Base-by-base conservation (phyloP, 2,113 vertebrate species). In the Spea bombifrons region DNA sequence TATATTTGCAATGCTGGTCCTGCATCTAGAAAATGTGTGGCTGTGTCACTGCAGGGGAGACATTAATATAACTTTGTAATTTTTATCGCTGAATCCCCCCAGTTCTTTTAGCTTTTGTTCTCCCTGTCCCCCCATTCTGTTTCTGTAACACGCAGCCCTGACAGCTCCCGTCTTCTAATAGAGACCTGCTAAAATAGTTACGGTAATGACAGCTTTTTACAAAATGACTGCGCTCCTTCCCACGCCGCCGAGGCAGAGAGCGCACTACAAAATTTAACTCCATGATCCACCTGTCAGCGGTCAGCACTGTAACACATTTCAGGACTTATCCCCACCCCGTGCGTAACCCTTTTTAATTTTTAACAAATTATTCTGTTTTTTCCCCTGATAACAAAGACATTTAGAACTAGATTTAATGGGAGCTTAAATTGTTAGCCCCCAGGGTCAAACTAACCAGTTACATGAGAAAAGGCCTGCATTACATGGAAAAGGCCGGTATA, bases 161-260 rank as follows among this genome's bases (percentile, higher is more conserved):
- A 88, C 84, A 87, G 87, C 82, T 78, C 82, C 0, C 0, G 73
- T 73, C 83, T 85, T 71, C 0, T 84, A 84, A 83, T 82, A 43
- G 3, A 53, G 83, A 83, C 85, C 86, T 87, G 90, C 80, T 84
- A 85, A 84, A 55, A 80, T 76, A 47, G 83, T 82, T 83, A 78
- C 10, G 0, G 76, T 69, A 82, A 86, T 50, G 84, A 83, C 83
- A 77, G 85, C 84, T 57, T 17, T 82, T 17, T 82, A 81, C 59
- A 75, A 85, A 88, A 85, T 83, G 46, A 84, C 84, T 52, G 30
- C 71, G 17, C n/a, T 84, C 65, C 64, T 86, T 84, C 82, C 83
- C 82, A 79, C 30, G 5, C 10, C 43, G 59, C 16, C 1, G 5
- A 44, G n/a, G 61, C 9, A 55, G 64, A 65, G 79, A 71, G 73